A percentile compares a stretch with the other conserved stretches of the same genome.
Conservation (phyloP, 2,797 vertebrate species). For the Eremophila alpestris region DNA sequence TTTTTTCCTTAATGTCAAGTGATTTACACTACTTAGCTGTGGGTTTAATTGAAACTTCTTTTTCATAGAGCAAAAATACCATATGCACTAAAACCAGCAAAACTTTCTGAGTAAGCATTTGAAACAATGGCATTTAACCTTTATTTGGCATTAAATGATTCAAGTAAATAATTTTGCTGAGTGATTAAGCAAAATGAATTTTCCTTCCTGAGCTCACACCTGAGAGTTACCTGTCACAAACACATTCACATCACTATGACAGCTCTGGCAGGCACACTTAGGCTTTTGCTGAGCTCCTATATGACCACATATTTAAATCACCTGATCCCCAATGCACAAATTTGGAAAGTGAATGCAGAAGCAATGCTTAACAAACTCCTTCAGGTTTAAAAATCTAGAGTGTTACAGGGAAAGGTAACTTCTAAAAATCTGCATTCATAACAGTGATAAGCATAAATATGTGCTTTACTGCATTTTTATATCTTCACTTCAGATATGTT, state of each 20-base stretch:
- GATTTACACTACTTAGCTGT: neutral
- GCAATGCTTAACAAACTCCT: neutral
- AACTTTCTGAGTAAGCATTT: neutral
- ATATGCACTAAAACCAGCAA: neutral
- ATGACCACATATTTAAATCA: neutral
- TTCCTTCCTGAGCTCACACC: neutral
- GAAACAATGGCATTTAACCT: neutral
- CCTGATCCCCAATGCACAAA: neutral
- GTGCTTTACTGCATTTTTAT: neutral
- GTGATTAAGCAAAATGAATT: neutral
- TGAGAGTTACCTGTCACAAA: neutral
- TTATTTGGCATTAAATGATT: neutral
- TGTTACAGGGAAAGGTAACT: neutral
- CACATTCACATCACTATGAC: neutral
- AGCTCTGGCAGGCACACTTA: fast-evolving
- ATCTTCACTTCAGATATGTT: neutral
- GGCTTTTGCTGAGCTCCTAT: neutral
- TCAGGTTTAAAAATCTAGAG: neutral
- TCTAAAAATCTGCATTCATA: neutral
- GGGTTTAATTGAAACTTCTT: neutral
- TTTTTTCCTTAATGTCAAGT: neutral
- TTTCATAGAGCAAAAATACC: neutral
- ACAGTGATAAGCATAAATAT: neutral
- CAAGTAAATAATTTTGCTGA: neutral
- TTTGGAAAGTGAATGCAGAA: neutral